These are phyloP conservation scores for Gasteruption jaculator DNA, from an alignment of 2,888 invertebrate genomes.

Conservation along the genomic window DNA sequence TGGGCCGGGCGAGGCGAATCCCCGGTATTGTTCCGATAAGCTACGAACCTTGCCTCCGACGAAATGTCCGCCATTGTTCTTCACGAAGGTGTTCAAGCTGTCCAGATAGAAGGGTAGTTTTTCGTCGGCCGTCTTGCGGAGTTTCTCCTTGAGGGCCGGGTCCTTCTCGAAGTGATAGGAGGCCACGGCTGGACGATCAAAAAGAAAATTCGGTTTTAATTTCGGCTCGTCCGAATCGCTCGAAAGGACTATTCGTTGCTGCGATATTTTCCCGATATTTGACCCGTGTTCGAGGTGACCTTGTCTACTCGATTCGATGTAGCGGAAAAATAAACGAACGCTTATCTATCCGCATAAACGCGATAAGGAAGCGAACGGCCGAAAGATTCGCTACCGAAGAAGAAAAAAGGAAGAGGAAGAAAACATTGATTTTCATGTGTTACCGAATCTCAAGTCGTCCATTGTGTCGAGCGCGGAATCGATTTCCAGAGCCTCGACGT, in stretches of 20 bases:
- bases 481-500: slow-evolving; percentile 53
- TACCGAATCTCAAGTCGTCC: slow-evolving; percentile 55
- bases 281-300: no score
- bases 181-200: slow-evolving; percentile 29
- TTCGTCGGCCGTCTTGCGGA: slow-evolving; percentile 31
- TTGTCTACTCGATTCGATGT: no score
- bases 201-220: no score
- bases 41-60: slow-evolving; percentile 41
- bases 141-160: slow-evolving; percentile 28
- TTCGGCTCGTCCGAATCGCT: no score
- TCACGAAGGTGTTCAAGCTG: slow-evolving; percentile 37
- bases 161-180: slow-evolving; percentile 38
- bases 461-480: slow-evolving; percentile 53
- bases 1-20: neutral
- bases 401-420: neutral
- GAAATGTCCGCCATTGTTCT: slow-evolving; percentile 42
- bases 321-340: no score
- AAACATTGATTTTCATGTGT: neutral
- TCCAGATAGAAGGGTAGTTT: slow-evolving; percentile 31
- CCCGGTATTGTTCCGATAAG: neutral
- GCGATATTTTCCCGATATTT: no score
- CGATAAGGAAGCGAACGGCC: no score
- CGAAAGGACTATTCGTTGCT: no score
- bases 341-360: no score
- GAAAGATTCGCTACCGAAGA: no score